phyloP scores from a whole-genome alignment of 2,888 invertebrate species.

The Mechanitis mazaeus region DNA sequence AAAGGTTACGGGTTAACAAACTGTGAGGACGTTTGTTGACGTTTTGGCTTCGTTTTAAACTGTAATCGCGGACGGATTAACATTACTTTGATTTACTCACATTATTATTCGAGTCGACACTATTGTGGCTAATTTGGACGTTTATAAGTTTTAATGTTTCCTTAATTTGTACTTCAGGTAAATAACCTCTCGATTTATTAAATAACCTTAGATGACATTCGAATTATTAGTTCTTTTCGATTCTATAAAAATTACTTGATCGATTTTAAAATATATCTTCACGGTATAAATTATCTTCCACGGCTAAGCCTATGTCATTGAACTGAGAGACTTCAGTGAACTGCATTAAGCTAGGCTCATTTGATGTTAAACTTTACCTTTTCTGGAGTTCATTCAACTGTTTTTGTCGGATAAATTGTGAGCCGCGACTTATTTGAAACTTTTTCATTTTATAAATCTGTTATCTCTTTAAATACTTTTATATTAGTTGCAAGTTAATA shows the following conservation, averaged over 20 bases:
- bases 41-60: conserved; percentile 26
- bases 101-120: conserved; percentile 22
- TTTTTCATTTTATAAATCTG: conserved; percentile 6
- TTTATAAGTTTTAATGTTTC: conserved; percentile 19
- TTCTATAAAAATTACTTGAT: conserved; percentile 9
- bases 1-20: conserved; percentile 44
- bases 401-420: conserved; percentile 14
- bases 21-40: conserved; percentile 37
- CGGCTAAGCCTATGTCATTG: conserved; percentile 29
- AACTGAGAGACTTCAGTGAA: conserved; percentile 22
- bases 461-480: conserved; percentile 1
- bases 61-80: conserved; percentile 27
- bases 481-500: not conserved
- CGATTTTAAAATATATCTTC: conserved; percentile 10
- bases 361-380: conserved; percentile 23
- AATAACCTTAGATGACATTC: conserved; percentile 44
- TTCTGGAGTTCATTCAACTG: conserved; percentile 26
- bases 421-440: conserved; percentile 6
- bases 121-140: conserved; percentile 19
- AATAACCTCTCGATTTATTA: conserved; percentile 36
- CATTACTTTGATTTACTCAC: conserved; percentile 23
- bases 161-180: conserved; percentile 31
- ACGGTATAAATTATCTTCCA: conserved; percentile 17
- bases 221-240: conserved; percentile 29
- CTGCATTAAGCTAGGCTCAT: conserved; percentile 22